phyloP scores from a whole-genome alignment of 2,888 invertebrate genomes.

The Argyra leucocephala region DNA sequence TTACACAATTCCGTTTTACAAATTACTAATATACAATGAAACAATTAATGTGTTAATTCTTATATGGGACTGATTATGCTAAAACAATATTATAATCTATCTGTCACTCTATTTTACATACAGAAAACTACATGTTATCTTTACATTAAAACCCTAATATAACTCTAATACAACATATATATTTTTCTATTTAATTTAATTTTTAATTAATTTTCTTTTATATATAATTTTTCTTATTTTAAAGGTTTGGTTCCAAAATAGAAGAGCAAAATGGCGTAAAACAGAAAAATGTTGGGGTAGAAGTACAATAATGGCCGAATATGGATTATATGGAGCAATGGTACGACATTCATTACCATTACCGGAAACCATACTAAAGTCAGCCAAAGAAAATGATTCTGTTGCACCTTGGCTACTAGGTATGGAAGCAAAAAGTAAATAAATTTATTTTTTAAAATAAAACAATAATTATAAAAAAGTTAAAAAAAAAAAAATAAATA shows the following conservation, averaged over 20 bases:
- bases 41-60: too few relatives aligned
- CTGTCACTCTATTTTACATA: too few relatives aligned
- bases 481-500: background rate
- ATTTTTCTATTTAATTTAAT: too few relatives aligned
- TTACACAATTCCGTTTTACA: too few relatives aligned
- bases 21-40: too few relatives aligned
- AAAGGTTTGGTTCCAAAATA: constrained; percentile 92
- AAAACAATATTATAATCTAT: too few relatives aligned
- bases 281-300: constrained; percentile 99
- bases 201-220: background rate
- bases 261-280: constrained; percentile 98
- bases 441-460: constrained; percentile 32
- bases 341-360: constrained; percentile 96
- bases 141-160: too few relatives aligned
- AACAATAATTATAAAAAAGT: too few relatives aligned
- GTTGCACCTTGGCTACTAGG: constrained; percentile 99
- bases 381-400: constrained; percentile 90
- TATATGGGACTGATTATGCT: too few relatives aligned
- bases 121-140: too few relatives aligned
- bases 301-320: constrained; percentile 99
- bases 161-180: too few relatives aligned
- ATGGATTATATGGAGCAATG: constrained; percentile 99
- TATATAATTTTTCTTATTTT: background rate
- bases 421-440: constrained; percentile 51
- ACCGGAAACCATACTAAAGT: constrained; percentile 96